These are phyloP conservation scores for Drosophila truncata DNA, from an alignment of 1,140 invertebrate genomes.

Conservation along the genomic window DNA sequence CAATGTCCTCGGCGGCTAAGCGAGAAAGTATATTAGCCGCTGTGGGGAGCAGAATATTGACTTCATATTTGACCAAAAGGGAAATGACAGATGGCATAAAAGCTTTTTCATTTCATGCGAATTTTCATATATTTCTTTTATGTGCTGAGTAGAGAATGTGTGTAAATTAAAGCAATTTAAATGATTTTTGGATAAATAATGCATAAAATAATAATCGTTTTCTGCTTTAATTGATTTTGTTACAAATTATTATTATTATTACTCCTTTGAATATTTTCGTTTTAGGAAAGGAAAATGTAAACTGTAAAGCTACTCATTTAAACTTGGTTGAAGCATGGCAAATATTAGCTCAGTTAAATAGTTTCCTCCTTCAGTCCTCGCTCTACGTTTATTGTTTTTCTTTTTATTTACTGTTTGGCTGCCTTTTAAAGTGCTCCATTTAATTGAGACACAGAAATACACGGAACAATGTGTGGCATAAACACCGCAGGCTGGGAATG, in stretches of 20 bases:
- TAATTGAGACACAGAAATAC: slow-evolving; percentile 52
- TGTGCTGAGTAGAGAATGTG: too few species aligned
- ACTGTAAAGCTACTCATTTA: slow-evolving; percentile 1
- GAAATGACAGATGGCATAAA: slow-evolving; percentile 7
- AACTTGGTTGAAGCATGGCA: background rate
- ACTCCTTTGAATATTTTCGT: background rate
- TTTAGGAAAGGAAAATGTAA: too few species aligned
- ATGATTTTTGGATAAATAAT: background rate
- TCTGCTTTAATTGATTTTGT: background rate
- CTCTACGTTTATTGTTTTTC: background rate
- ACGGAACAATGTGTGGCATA: slow-evolving; percentile 34
- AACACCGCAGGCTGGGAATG: slow-evolving; percentile 46
- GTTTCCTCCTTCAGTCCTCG: slow-evolving; percentile 14
- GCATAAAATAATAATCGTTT: background rate
- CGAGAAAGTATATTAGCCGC: slow-evolving; percentile 12
- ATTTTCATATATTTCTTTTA: background rate
- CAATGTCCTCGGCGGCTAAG: slow-evolving; percentile 26
- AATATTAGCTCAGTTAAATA: slow-evolving; percentile 16
- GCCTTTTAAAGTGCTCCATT: slow-evolving; percentile 26
- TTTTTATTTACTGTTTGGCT: slow-evolving; percentile 46
- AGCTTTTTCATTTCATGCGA: background rate
- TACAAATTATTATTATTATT: background rate
- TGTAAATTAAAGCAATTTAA: background rate
- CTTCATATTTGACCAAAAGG: slow-evolving; percentile 20
- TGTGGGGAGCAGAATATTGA: slow-evolving; percentile 9